A percentile compares a stretch with the other conserved stretches of the same genome.
These are phyloP conservation scores for Alaudala cheleensis DNA, from an alignment of 2,113 vertebrate species.

Conservation along the genomic window DNA sequence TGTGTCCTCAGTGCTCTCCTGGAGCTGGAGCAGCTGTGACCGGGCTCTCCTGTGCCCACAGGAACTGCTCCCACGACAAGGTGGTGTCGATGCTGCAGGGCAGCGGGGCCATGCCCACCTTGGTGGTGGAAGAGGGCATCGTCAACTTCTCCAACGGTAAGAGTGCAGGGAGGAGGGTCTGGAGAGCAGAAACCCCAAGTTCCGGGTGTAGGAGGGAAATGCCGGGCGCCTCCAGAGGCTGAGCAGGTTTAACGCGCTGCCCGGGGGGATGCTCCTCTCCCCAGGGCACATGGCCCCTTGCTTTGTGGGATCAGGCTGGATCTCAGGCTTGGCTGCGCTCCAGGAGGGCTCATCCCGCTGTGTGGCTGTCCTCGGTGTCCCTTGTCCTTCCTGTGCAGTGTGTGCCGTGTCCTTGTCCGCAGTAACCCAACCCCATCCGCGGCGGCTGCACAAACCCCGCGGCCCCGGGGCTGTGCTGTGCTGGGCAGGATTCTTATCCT, in stretches of 20 bases:
- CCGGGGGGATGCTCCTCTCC: background rate
- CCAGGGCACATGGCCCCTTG: fast-evolving
- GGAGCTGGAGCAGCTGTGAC: background rate
- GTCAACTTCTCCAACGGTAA: constrained; percentile 81
- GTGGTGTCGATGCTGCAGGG: constrained; percentile 99
- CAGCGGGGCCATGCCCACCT: constrained; percentile 93
- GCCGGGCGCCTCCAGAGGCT: fast-evolving
- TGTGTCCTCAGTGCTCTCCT: fast-evolving
- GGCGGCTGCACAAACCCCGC: fast-evolving
- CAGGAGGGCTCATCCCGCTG: background rate
- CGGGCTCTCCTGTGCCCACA: constrained; percentile 35
- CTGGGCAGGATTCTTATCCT: background rate
- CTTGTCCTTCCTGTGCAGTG: background rate
- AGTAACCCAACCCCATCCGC: background rate
- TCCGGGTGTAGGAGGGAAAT: fast-evolving
- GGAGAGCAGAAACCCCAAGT: fast-evolving
- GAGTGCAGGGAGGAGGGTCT: background rate
- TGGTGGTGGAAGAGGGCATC: constrained; percentile 93
- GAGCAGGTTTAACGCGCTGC: background rate
- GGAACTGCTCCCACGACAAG: constrained; percentile 98
- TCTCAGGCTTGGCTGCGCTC: background rate
- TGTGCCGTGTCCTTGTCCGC: background rate
- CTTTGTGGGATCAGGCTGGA: background rate
- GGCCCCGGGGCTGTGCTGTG: background rate
- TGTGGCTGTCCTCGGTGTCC: background rate